Percentiles rank a stretch among this genome's conserved stretches.
Conservation (phyloP, 2,797 vertebrate species). For the Thripadectes ignobilis region DNA sequence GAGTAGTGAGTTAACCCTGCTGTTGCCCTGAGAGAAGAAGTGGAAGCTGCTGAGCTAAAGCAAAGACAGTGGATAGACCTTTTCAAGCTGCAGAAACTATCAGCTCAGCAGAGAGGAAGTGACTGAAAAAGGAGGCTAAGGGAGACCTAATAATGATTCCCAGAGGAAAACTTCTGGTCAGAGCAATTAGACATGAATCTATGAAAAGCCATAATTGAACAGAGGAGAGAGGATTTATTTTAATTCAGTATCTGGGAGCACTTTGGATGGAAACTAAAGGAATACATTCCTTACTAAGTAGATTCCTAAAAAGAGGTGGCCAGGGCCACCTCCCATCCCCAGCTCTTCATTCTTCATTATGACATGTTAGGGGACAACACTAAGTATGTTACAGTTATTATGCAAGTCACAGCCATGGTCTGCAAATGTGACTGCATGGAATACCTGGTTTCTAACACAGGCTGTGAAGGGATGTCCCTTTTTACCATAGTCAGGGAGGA, state of each 20-base stretch:
- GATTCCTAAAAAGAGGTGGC: background rate
- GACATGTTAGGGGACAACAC: background rate
- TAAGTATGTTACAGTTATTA: background rate
- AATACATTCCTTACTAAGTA: background rate
- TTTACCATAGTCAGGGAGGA: background rate
- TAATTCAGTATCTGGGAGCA: background rate
- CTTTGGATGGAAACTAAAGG: background rate
- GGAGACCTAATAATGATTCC: background rate
- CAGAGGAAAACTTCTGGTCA: conserved; percentile 17
- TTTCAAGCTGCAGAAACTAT: background rate
- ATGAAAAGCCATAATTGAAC: background rate
- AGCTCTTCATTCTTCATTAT: background rate
- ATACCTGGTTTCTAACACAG: background rate
- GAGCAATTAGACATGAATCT: conserved; percentile 20
- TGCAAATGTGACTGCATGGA: background rate
- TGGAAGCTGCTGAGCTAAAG: background rate
- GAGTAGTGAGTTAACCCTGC: conserved; percentile 16
- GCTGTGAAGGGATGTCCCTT: background rate
- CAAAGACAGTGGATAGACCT: background rate
- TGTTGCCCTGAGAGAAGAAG: background rate
- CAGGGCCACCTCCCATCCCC: background rate
- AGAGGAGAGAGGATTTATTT: background rate
- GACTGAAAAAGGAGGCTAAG: background rate
- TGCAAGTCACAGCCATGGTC: background rate
- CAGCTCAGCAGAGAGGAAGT: background rate